phyloP scores from a whole-genome alignment of 2,888 invertebrate species.

The Eupsilia transversa region DNA sequence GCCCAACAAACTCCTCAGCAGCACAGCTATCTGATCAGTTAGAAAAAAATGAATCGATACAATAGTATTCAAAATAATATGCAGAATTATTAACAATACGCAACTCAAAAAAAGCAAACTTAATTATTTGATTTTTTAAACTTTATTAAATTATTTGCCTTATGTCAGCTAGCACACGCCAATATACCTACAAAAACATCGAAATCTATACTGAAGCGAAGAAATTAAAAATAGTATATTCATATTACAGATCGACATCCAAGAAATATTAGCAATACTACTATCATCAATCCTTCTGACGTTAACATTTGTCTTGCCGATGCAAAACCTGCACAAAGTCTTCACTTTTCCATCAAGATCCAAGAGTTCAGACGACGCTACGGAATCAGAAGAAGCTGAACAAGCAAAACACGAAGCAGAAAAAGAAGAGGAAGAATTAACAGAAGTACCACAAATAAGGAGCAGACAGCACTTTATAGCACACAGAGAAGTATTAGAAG shows the following conservation, averaged over 20 bases:
- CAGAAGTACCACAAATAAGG: constrained; percentile 72
- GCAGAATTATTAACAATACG: no score
- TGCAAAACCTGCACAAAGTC: constrained; percentile 88
- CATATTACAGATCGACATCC: constrained; percentile 88
- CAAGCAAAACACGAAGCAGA: constrained; percentile 65
- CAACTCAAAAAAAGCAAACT: no score
- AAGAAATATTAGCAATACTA: constrained; percentile 90
- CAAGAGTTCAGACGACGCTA: constrained; percentile 47
- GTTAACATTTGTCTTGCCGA: constrained; percentile 92
- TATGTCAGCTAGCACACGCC: no score
- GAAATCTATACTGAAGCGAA: no score
- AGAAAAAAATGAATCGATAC: no score
- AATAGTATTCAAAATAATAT: no score
- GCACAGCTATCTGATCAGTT: no score
- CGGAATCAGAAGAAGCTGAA: constrained; percentile 48
- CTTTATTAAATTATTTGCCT: no score
- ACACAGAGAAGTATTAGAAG: constrained; percentile 86
- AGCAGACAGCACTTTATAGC: constrained; percentile 80
- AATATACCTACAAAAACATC: no score
- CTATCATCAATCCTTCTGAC: constrained; percentile 90
- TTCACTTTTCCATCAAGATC: constrained; percentile 73
- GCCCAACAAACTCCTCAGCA: no score
- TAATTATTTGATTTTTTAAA: no score
- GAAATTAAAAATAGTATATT: no score
- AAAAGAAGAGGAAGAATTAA: constrained; percentile 67